Evolutionary conservation across 37 sponge, comb jelly and placozoan genomes (phyloP), one percentile per base, ranked within the genome.

Genomic region (Bolinopsis microptera): DNA sequence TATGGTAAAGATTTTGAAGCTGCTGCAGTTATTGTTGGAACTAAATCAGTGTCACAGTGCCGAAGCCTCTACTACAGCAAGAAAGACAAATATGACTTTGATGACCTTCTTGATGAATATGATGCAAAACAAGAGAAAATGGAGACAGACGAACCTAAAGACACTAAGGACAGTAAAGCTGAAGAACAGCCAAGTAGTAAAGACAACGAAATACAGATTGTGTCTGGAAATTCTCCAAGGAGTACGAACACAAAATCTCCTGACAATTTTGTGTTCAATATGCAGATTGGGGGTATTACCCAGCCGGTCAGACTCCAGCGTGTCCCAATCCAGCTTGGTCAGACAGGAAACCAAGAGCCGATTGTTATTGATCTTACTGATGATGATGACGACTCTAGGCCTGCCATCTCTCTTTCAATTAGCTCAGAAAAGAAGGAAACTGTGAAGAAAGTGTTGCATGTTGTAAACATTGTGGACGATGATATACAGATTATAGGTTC

Each of bases 1-100:
- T 86, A 86, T 41, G 90, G 90, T 22, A 86, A 86, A 41, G 90
- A 86, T 25, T 86, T 86, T 41, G 90, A 86, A 39, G 48, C 90
- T n/a, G 90, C 90, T 41, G 90, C 90, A 28, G 39, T 86, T 8
- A 86, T 86, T 86, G 90, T 86, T 41, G 61, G 90, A 0, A 86
- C 61, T 33, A 86, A 86, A 26, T 28, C 90, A 36, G 90, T 48
- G 22, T 36, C 41, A 5, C 90, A 86, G 48, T 86, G 90, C 61
- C 37, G 90, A 26, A 86, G 61, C 61, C 34, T 34, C 3, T 86
- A 41, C 26, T 86, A 86, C 31, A 41, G 61, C 90, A 86, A 86
- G 90, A 86, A 86, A 41, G 61, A 86, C 5, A 86, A 86, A 27
- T 23, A 86, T 40, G 90, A 86, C 39, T 86, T 86, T 30, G 90